These are phyloP conservation scores for Enteromius trimaculatus DNA, from an alignment of 2,797 vertebrate species.

Conservation along the genomic window DNA sequence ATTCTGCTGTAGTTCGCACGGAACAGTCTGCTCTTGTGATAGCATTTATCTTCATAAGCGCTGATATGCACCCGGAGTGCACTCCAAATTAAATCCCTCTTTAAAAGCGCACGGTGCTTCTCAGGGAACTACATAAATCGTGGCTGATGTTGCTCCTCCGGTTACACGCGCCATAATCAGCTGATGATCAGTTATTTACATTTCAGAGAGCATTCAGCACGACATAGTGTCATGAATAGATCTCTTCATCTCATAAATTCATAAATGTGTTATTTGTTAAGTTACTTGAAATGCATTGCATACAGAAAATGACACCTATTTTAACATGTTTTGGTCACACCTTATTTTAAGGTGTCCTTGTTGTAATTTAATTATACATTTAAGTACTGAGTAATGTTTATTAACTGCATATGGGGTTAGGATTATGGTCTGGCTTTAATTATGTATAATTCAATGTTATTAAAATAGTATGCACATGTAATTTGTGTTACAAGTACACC, in stretches of 20 bases:
- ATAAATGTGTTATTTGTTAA: background rate
- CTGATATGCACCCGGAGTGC: slow-evolving; percentile 65
- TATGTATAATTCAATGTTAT: background rate
- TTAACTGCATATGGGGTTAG: background rate
- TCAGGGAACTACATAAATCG: slow-evolving; percentile 56
- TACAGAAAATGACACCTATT: background rate
- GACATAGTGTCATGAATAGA: slow-evolving; percentile 8
- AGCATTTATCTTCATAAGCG: slow-evolving; percentile 81
- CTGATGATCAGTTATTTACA: slow-evolving; percentile 45
- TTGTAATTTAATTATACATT: background rate
- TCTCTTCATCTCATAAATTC: background rate
- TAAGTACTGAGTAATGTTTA: background rate
- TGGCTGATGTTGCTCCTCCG: slow-evolving; percentile 46
- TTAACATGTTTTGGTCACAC: background rate
- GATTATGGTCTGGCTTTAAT: background rate
- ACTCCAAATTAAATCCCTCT: slow-evolving; percentile 55
- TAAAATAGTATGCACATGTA: background rate
- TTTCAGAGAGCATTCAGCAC: slow-evolving; percentile 29
- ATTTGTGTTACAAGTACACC: too few species aligned
- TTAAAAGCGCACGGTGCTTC: slow-evolving; percentile 42
- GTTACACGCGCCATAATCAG: slow-evolving; percentile 50
- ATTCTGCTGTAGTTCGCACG: slow-evolving; percentile 72
- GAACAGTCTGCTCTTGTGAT: slow-evolving; percentile 64
- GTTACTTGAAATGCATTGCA: background rate
- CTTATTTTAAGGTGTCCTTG: background rate